Base-by-base conservation (phyloP, 2,113 vertebrate genomes). In the Conger conger region DNA sequence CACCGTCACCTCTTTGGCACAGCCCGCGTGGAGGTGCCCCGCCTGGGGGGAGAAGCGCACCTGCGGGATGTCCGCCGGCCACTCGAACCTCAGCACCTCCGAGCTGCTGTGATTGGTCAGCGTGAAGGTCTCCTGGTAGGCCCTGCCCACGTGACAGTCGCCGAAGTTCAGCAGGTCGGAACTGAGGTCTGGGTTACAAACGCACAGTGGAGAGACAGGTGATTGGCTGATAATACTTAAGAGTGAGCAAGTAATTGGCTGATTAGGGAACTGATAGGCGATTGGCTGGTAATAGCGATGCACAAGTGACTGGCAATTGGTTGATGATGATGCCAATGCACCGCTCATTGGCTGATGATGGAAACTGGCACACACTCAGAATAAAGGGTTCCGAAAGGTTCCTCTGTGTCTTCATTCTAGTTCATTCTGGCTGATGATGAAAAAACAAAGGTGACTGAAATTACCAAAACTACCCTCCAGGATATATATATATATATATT, bases 21-120 rank as follows among this genome's bases (percentile, higher is more conserved):
- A 97, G 42, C 94, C 93, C 37, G 96, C 94, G 30, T 97, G 98
- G 79, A 99, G 95, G 82, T 99, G 97, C 68, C 98, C 98, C 1
- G 94, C 87, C 96, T 97, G 86, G 27, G 97, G 97, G 30, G 95
- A 96, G 92, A 98, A 96, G 54, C 82, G 82, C 37, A 98, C 18
- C 0, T 95, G 87, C 0, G 86, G 0, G 80, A 82, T 87, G 0
- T 83, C 83, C 11, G 88, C 4, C 0, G 94, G 94, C 98, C 98
- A 99, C 88, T 97, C 94, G 35, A 99, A 99, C 78, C 94, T 92
- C 86, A 97, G 87, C 4, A 86, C 89, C 0, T 94, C 92, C 0
- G 18, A 81, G 45, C 45, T 88, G 94, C 95, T 96, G 89, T 91
- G 96, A 68, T 97, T 99, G 84, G 93, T 96, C 92, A 99, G 87